These are phyloP conservation scores for Coenonympha glycerion DNA, from an alignment of 2,888 invertebrate species.

Conservation along the genomic window DNA sequence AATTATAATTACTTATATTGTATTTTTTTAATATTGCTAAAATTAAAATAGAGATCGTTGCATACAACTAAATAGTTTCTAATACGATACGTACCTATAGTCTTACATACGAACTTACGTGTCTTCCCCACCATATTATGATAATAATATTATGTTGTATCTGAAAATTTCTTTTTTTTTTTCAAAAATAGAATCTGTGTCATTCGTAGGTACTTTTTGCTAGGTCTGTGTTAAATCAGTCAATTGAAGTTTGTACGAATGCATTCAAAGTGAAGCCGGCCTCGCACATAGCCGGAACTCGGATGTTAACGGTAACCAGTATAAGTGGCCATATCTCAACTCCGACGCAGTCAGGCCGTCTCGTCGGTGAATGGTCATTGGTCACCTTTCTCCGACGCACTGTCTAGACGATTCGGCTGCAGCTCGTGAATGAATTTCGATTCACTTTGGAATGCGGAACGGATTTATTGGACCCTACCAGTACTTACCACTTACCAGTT, in stretches of 20 bases:
- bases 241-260: background rate
- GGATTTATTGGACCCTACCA: constrained; percentile 54
- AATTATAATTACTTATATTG: too few species aligned
- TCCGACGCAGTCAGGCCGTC: constrained; percentile 47
- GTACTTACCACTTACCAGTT: too few species aligned
- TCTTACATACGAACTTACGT: too few species aligned
- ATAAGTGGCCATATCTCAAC: constrained; percentile 47
- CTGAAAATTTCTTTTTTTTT: too few species aligned
- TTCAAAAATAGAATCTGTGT: too few species aligned
- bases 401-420: constrained; percentile 68
- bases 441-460: constrained; percentile 72
- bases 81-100: too few species aligned
- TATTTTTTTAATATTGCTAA: too few species aligned
- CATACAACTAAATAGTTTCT: too few species aligned
- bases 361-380: constrained; percentile 72
- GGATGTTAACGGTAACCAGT: constrained; percentile 46
- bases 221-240: background rate
- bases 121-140: too few species aligned
- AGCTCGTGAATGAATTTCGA: constrained; percentile 70
- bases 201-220: too few species aligned
- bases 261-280: background rate
- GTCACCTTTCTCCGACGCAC: constrained; percentile 75
- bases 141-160: too few species aligned
- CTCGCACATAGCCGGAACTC: constrained; percentile 21
- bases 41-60: too few species aligned